Evolutionary conservation across 2,888 invertebrate genomes (phyloP), one percentile per base, ranked within the genome.

Genomic region (Alentia gelatinosa): DNA sequence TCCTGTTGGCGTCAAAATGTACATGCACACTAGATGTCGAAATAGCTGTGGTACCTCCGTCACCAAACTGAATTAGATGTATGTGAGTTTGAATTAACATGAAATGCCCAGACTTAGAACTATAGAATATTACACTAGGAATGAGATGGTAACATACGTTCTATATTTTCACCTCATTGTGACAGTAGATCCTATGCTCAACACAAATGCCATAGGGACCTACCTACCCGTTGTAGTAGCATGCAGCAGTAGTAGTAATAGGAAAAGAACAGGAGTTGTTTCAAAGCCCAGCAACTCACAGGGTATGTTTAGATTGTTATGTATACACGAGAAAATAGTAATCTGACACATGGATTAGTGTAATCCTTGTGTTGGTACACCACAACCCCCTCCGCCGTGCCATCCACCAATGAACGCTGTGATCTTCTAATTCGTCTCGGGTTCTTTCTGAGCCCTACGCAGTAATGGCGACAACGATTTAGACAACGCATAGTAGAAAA

Each of bases 371-470:
- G 30, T 12, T 33, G 4, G n/a, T 33, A 74, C 30, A 74, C n/a
- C 19, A 33, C 30, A 74, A 33, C 35, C 79, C 79, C 39, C 79
- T 79, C 79, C 79, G 39, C 39, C 39, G 79, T 79, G 79, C 79
- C 79, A 79, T 79, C 79, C 79, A 79, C 79, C 7, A 15, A 37
- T 39, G 37, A 79, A 35, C 39, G 19, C 79, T 79, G 79, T 79
- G 79, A 79, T 79, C 79, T n/a, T 37, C 35, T 19, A 33, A 74
- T 30, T 33, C 33, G 30, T 30, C 68, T 12, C 33, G 68, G 68
- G 68, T 30, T 30, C 68, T n/a, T n/a, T 4, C 68, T 15, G 56
- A 4, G 68, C 68, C 68, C 68, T 68, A 68, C 68, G 68, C 68
- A 68, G n/a, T 4, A 68, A 68, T 30, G 12, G 68, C 26, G 19